Evolutionary conservation across 2,797 vertebrate genomes (phyloP).

Genomic region (Argentina silus): DNA sequence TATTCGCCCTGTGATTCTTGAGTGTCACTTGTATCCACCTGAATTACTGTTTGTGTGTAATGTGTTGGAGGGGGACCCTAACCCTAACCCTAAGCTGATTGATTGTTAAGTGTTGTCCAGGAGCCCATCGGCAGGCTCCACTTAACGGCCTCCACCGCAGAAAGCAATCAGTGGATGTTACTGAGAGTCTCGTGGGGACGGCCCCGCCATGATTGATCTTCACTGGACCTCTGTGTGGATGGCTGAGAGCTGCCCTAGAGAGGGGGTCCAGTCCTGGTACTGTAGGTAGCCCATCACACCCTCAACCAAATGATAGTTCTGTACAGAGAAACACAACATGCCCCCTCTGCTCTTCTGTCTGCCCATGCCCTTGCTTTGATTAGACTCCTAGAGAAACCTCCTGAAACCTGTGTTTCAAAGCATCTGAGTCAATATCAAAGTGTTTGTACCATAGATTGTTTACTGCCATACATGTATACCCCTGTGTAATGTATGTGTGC

Average conservation of each 20-base stretch:
- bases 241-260: constrained; percentile 57
- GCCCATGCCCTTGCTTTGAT: constrained; percentile 21
- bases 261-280: background rate
- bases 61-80: constrained; percentile 61
- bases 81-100: constrained; percentile 65
- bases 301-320: constrained; percentile 38
- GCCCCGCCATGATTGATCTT: constrained; percentile 79
- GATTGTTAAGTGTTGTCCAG: constrained; percentile 87
- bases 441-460: background rate
- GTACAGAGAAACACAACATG: constrained; percentile 30
- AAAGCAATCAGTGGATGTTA: constrained; percentile 85
- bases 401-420: background rate
- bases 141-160: constrained; percentile 81
- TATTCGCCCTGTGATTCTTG: constrained; percentile 71
- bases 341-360: constrained; percentile 8
- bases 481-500: constrained; percentile 33
- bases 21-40: constrained; percentile 81
- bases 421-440: background rate
- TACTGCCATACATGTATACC: background rate
- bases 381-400: constrained; percentile 19
- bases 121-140: constrained; percentile 80
- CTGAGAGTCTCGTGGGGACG: constrained; percentile 79
- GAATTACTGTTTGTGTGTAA: constrained; percentile 82
- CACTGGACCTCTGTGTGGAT: constrained; percentile 76
- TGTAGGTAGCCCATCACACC: background rate